Conservation (phyloP, 2,888 invertebrate species). For the Dascillus cervinus region DNA sequence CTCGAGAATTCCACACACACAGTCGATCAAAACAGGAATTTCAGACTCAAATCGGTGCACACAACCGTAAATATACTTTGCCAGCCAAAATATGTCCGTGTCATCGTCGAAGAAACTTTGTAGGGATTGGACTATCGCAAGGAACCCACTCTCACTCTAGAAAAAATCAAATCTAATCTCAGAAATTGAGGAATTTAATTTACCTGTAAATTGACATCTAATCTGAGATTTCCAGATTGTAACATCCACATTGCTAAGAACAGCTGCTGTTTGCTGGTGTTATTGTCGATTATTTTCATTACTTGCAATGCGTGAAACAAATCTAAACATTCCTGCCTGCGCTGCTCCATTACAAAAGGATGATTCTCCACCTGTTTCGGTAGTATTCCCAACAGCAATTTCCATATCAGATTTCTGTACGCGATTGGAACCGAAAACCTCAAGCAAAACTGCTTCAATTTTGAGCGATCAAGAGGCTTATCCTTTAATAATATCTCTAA, state of each 20-base stretch:
- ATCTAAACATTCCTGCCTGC: constrained; percentile 68
- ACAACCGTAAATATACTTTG: constrained; percentile 65
- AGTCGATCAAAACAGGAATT: constrained; percentile 57
- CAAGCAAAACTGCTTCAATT: constrained; percentile 77
- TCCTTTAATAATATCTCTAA: constrained; percentile 83
- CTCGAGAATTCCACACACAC: constrained; percentile 59
- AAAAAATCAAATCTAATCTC: constrained; percentile 8
- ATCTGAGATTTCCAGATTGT: constrained; percentile 56
- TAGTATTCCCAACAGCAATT: constrained; percentile 71
- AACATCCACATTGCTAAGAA: constrained; percentile 75
- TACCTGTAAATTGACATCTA: constrained; percentile 45
- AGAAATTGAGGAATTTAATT: constrained; percentile 3
- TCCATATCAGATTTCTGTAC: constrained; percentile 78
- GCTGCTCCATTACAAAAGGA: constrained; percentile 65
- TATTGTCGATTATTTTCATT: constrained; percentile 56
- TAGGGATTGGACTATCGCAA: constrained; percentile 61
- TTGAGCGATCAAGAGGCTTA: constrained; percentile 68
- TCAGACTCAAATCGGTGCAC: constrained; percentile 60
- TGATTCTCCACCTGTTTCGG: constrained; percentile 72
- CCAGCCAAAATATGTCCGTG: constrained; percentile 76
- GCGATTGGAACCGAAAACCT: constrained; percentile 76
- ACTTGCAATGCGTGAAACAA: constrained; percentile 61
- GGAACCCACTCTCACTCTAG: constrained; percentile 47
- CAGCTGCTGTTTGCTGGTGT: constrained; percentile 58
- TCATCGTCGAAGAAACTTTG: constrained; percentile 65